Base-by-base conservation (phyloP, 2,113 vertebrate species). In the Anoplopoma fimbria region DNA sequence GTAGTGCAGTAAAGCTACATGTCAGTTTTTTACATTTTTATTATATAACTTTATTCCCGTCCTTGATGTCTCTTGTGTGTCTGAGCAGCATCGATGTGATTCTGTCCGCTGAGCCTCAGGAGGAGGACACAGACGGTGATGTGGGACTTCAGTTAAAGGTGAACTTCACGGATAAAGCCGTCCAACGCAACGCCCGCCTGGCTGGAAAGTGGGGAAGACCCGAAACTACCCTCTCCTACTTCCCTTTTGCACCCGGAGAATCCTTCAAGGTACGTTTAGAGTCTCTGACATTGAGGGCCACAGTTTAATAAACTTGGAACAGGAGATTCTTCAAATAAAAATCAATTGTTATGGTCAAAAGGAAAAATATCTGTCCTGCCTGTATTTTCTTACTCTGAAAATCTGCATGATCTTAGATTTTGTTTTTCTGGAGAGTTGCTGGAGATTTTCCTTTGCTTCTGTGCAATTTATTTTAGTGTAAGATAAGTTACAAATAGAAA, bases 171-270 rank as follows among this genome's bases (percentile, higher is more conserved):
- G 96, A 97, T 10, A 97, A 96, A 86, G 95, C 96, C 0, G 93
- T 97, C 77, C 93, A 95, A 9, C 94, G 96, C 31, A 97, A 97
- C 62, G 96, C 96, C 60, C 92, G 95, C 23, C 85, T 97, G 93
- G 94, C 92, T 4, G 97, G 97, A 13, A 94, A 96, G 87, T 98
- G 97, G 97, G 97, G 96, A 53, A 78, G 88, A 15, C 93, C 95
- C 57, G 97, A 98, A 91, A 97, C 94, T 27, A 96, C 93, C 8
- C 93, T 97, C 68, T 96, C 96, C 47, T 98, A 95, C 87, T 98
- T 98, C 47, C 97, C 97, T 8, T 98, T 98, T 82, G 94, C 94
- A 9, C 77, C 96, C 21, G 96, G 96, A 0, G 96, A 98, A 69
- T 75, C 96, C 0, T 98, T 98, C 88, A 98, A 98, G 96, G 97